Base-by-base conservation (phyloP, 1,140 invertebrate genomes). In the Eriocheir sinensis region DNA sequence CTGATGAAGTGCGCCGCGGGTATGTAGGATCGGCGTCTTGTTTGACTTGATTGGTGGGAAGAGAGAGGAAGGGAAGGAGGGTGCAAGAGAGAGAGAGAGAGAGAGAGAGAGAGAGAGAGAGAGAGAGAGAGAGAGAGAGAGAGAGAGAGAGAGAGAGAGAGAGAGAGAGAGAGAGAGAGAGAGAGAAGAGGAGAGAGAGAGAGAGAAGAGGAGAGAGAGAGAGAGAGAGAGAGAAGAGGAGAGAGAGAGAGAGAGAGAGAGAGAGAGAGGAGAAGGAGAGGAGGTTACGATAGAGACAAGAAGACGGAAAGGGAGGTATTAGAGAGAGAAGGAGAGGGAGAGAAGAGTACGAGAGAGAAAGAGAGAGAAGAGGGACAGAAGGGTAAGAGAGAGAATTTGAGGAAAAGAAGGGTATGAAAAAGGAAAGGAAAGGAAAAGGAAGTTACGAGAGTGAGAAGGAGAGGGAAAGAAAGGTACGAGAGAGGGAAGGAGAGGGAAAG, bases 1-100 rank as follows among this genome's bases (percentile, higher is more conserved):
- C 97, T 98, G 30, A 98, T 98, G 98, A 98, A 98, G 96, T 98
- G 98, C 96, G 98, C 98, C 2, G 98, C 98, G 94, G 98, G 98
- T 97, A 96, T 95, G 83, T 81, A n/a, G 4, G 17, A 17, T 30
- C 21, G 30, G 40, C n/a, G n/a, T n/a, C n/a, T n/a, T n/a, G n/a
- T n/a, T n/a, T n/a, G n/a, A n/a, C n/a, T n/a, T n/a, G n/a, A 81
- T 9, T 27, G 0, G 2, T 60, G 53, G 41, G 27, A 41, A 83
- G 81, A 60, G 92, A 81, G 92, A 86, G 83, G 34, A 44, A 36
- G 40, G 27, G 81, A 36, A 81, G 40, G 41, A 38, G 92, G 36
- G 38, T 53, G 41, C 40, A 81, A 53, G 9, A 80, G 44, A 86
- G 80, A 53, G 81, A 60, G 40, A 40, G 44, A 60, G 92, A 44